These are phyloP conservation scores for Drepana falcataria DNA, from an alignment of 2,888 invertebrate genomes.

Conservation along the genomic window DNA sequence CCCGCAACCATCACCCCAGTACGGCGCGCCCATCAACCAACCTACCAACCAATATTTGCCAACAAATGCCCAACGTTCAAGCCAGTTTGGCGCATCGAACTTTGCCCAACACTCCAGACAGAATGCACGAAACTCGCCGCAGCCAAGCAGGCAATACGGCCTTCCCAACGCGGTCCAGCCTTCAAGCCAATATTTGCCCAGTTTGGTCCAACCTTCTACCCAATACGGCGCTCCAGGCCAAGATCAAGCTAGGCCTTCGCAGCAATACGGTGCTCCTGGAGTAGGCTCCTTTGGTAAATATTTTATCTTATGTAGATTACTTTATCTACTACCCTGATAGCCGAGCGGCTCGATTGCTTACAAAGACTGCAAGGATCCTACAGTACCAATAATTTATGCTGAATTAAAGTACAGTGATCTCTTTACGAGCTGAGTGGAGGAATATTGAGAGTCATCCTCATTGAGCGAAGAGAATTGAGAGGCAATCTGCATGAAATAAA, in stretches of 20 bases:
- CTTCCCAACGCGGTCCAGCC: neutral
- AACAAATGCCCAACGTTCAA: neutral
- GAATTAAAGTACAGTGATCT: no score
- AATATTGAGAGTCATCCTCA: no score
- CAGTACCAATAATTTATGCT: no score
- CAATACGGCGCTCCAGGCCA: conserved; percentile 18
- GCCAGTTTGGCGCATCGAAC: neutral
- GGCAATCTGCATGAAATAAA: no score
- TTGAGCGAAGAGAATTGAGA: no score
- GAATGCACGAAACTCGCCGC: conserved; percentile 8
- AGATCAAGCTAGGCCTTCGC: conserved; percentile 9
- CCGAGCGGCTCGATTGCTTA: no score
- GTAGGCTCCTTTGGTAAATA: conserved; percentile 21
- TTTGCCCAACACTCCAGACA: conserved; percentile 12
- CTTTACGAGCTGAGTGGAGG: no score
- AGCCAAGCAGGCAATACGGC: neutral
- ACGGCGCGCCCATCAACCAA: conserved; percentile 5
- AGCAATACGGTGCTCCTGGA: conserved; percentile 47
- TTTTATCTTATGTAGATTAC: neutral
- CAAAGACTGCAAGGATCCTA: no score
- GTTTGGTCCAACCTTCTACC: conserved; percentile 10
- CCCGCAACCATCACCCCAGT: conserved; percentile 2
- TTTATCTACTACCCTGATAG: no score
- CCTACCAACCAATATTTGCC: conserved; percentile 19
- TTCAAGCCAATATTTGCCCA: neutral